Percentiles rank a stretch among this genome's conserved stretches.
These are phyloP conservation scores for Eretmocerus hayati DNA, from an alignment of 2,888 invertebrate genomes.

Conservation along the genomic window DNA sequence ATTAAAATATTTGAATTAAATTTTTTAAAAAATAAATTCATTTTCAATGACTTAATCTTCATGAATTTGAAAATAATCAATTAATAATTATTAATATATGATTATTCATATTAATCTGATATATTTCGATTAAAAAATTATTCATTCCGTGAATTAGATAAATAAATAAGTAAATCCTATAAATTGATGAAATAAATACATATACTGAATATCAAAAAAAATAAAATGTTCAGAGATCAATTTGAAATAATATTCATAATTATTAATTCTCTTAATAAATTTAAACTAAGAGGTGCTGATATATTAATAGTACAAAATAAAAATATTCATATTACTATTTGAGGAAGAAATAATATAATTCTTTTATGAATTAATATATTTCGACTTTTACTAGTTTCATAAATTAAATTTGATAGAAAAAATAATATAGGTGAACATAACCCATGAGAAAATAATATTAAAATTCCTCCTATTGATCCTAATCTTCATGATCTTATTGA, in stretches of 20 bases:
- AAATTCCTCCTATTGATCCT: constrained; percentile 50
- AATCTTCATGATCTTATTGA: constrained; percentile 54
- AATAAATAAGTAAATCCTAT: constrained; percentile 61
- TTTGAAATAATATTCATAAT: constrained; percentile 15
- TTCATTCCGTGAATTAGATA: constrained; percentile 57
- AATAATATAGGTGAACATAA: constrained; percentile 61
- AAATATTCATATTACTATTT: too few species aligned
- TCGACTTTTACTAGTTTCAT: constrained; percentile 57
- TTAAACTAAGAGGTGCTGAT: constrained; percentile 61
- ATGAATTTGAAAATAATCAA: constrained; percentile 59
- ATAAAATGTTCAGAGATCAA: constrained; percentile 43
- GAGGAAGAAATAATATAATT: constrained; percentile 59
- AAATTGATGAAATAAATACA: constrained; percentile 60
- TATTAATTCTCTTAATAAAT: constrained; percentile 55
- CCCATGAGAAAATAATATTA: constrained; percentile 61
- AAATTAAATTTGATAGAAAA: constrained; percentile 59
- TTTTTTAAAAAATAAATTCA: constrained; percentile 39
- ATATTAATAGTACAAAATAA: constrained; percentile 60
- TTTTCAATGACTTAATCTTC: constrained; percentile 54
- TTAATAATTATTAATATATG: constrained; percentile 58
- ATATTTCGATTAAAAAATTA: constrained; percentile 31
- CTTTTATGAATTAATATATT: constrained; percentile 60
- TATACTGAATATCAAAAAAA: constrained; percentile 50
- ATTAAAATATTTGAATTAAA: constrained; percentile 50
- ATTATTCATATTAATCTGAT: constrained; percentile 40